Evolutionary conservation across 2,888 invertebrate species (phyloP).

Genomic region (Reticulitermes lucifugus): DNA sequence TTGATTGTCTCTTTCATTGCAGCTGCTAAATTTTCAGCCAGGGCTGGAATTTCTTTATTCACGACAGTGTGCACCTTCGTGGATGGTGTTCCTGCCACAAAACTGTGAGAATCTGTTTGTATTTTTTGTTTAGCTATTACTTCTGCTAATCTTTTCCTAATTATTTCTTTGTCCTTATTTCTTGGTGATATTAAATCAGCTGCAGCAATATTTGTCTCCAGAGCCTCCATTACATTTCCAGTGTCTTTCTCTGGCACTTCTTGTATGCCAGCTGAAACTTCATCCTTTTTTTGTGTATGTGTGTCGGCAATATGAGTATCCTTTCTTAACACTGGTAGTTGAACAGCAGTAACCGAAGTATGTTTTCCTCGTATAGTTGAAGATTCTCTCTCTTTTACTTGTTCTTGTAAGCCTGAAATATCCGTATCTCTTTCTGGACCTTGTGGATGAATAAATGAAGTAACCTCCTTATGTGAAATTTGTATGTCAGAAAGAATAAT

Average conservation of each 20-base stretch:
- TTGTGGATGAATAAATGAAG: no score
- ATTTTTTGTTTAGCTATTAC: slow-evolving; percentile 12
- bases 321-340: neutral
- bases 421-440: no score
- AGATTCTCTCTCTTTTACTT: neutral
- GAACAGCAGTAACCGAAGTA: neutral
- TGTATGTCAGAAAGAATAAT: neutral
- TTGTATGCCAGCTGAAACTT: no score
- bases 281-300: no score
- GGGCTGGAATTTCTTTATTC: neutral
- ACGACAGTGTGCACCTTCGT: neutral
- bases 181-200: neutral
- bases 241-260: neutral
- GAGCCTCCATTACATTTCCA: no score
- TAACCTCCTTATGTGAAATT: neutral
- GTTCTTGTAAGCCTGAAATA: neutral
- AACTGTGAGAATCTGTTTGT: neutral
- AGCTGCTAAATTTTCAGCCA: slow-evolving; percentile 3
- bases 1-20: slow-evolving; percentile 9
- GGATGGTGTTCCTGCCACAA: neutral
- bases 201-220: no score
- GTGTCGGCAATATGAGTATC: no score
- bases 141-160: slow-evolving; percentile 2
- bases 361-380: neutral
- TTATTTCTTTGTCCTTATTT: slow-evolving; percentile 7